Base-by-base conservation (phyloP, 2,888 invertebrate species). In the Neoascia interrupta region DNA sequence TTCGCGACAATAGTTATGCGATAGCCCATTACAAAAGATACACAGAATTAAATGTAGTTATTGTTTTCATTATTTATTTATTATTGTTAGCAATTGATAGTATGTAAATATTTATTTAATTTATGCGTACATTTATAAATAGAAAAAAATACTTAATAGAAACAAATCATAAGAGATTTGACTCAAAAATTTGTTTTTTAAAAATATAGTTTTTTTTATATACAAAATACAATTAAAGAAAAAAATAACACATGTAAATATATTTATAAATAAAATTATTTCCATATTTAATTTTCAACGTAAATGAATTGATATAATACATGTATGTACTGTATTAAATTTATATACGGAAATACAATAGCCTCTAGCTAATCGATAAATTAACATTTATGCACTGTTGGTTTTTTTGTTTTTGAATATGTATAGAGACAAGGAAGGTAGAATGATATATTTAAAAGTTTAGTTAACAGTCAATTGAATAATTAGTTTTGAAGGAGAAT, bases 311-410 rank as follows among this genome's bases (percentile, higher is more conserved):
- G 2, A 45, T 19, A 15, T 21, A 47, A 45, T 26, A 31, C 15
- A 21, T 34, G 11, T 26, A 58, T 45, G 11, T 45, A 36, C 31
- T 34, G 11, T 23, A 2, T 63, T 19, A 47, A 41, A 13, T 28
- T 13, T 58, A 11, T n/a, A 31, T 31, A 60, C 54, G 21, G 41
- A 75, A 72, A 60, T 66, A 61, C 28, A 73, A 54, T 66, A 79
- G 64, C 66, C 72, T 79, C 66, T 79, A 72, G 76, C 72, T 76
- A 76, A 72, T 58, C 36, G 64, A 34, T 76, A 72, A 72, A n/a
- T n/a, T n/a, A n/a, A n/a, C n/a, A n/a, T n/a, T n/a, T n/a, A n/a
- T n/a, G n/a, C n/a, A n/a, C n/a, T n/a, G n/a, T n/a, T n/a, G n/a
- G n/a, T n/a, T n/a, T n/a, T n/a, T n/a, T n/a, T n/a, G n/a, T n/a